Evolutionary conservation across 92 coral and sea anemone genomes (phyloP).

Genomic region (Palythoa grandiflora): DNA sequence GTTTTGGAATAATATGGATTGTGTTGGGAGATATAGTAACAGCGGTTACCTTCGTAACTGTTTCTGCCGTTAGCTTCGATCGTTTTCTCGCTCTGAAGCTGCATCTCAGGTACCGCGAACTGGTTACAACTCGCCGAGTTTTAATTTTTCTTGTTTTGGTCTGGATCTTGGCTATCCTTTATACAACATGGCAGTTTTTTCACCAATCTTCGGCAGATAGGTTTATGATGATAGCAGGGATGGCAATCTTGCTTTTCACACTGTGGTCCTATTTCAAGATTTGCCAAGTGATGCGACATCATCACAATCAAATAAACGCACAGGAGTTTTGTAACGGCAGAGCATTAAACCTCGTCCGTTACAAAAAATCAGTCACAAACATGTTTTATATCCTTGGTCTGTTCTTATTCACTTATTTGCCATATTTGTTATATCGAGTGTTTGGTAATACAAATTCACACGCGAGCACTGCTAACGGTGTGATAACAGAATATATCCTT

Average conservation of each 20-base stretch:
- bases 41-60: neutral
- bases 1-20: neutral
- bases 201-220: too few relatives aligned
- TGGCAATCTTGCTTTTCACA: neutral
- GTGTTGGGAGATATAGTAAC: neutral
- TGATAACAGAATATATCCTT: neutral
- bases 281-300: neutral
- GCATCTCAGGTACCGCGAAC: neutral
- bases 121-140: neutral
- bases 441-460: neutral
- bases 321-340: neutral
- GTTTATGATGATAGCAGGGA: too few relatives aligned
- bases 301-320: neutral
- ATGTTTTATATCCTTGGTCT: neutral
- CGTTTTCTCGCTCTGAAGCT: conserved; percentile 11
- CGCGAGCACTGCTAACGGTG: neutral
- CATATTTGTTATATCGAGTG: neutral
- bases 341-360: neutral
- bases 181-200: too few relatives aligned
- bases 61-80: conserved; percentile 1
- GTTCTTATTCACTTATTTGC: neutral
- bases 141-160: neutral
- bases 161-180: neutral
- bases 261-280: neutral
- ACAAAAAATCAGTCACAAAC: neutral